These are phyloP conservation scores for Ispidina picta DNA, from an alignment of 2,797 vertebrate genomes.

Conservation along the genomic window DNA sequence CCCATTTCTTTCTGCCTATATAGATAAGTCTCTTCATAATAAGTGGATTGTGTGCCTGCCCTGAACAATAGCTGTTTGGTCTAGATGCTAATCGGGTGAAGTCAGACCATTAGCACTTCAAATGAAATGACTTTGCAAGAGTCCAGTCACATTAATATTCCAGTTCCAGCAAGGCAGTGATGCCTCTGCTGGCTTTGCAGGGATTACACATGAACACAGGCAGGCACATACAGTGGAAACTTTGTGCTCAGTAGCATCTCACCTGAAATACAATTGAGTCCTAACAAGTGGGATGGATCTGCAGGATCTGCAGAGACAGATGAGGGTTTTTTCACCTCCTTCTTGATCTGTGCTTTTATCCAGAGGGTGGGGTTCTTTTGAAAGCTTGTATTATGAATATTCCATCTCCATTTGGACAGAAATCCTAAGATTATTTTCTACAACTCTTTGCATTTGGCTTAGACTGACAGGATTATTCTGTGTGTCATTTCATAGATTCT, in stretches of 20 bases:
- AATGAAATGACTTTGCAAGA: slow-evolving; percentile 35
- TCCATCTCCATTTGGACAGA: not conserved
- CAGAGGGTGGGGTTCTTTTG: not conserved
- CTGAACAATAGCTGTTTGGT: slow-evolving; percentile 24
- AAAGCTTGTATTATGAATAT: not conserved
- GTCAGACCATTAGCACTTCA: slow-evolving; percentile 28
- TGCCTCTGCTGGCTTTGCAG: slow-evolving; percentile 3
- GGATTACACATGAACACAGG: not conserved
- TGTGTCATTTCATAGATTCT: not conserved
- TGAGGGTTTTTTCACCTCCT: not conserved
- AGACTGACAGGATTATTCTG: not conserved
- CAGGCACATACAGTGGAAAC: not conserved
- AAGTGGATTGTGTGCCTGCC: not conserved
- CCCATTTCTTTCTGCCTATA: not conserved
- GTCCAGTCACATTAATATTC: slow-evolving; percentile 22
- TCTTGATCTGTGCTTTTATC: not conserved
- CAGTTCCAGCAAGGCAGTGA: not conserved
- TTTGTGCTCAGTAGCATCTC: slow-evolving; percentile 5
- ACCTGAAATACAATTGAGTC: not conserved
- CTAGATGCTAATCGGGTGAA: not conserved
- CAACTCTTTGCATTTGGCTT: not conserved
- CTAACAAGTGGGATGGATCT: not conserved
- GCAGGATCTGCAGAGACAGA: not conserved
- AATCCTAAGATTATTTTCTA: not conserved
- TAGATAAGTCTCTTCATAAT: not conserved